These are phyloP conservation scores for Eurystomus gularis DNA, from an alignment of 2,113 vertebrate genomes.

Conservation along the genomic window DNA sequence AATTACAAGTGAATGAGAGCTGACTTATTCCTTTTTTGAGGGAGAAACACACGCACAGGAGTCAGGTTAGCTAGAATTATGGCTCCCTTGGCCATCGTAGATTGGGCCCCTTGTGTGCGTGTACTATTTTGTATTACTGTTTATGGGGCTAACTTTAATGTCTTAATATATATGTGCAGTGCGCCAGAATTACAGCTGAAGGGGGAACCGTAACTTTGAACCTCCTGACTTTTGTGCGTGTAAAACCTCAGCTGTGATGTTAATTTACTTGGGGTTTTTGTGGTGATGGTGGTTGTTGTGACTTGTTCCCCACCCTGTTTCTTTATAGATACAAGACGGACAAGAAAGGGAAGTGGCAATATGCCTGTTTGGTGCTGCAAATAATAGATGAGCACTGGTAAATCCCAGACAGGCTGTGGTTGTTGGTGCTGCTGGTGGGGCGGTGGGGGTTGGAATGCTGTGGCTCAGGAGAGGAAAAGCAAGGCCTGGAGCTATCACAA, in stretches of 20 bases:
- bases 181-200: slow-evolving; percentile 58
- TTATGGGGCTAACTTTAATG: slow-evolving; percentile 70
- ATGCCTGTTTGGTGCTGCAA: not conserved
- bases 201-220: slow-evolving; percentile 62
- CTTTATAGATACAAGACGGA: not conserved
- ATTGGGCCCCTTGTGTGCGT: slow-evolving; percentile 1
- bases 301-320: not conserved
- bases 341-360: not conserved
- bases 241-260: slow-evolving; percentile 22
- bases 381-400: not conserved
- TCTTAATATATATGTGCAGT: slow-evolving; percentile 66
- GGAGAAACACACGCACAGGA: slow-evolving; percentile 8
- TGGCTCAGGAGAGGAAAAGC: not conserved
- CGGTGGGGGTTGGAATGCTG: not conserved
- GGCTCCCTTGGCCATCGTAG: slow-evolving; percentile 42
- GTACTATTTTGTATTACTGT: slow-evolving; percentile 56
- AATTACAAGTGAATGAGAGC: slow-evolving; percentile 61
- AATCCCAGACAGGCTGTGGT: not conserved
- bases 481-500: fast-evolving
- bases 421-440: not conserved
- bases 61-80: slow-evolving; percentile 29
- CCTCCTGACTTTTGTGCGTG: slow-evolving; percentile 19
- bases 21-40: slow-evolving; percentile 45
- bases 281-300: not conserved
- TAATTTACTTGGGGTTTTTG: slow-evolving; percentile 5